A percentile compares a stretch with the other conserved stretches of the same genome.
These are phyloP conservation scores for pig (Sus scrofa) DNA, from an alignment of 2,113 vertebrate genomes.

Conservation along the genomic window T2T-Sscrofa CM000823.6:47498501-47499000, in stretches of 20 bases:
- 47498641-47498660: too few species aligned
- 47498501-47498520: not conserved
- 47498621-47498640: rapidly evolving
- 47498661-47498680: not conserved
- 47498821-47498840: constrained; percentile 36
- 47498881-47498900: not conserved
- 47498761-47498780: not conserved
- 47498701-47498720: not conserved
- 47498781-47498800: not conserved
- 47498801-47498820: not conserved
- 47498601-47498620: not conserved
- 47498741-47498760: not conserved
- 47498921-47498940: not conserved
- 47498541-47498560: not conserved
- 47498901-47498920: not conserved
- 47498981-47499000: not conserved
- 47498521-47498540: not conserved
- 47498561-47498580: not conserved
- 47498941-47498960: not conserved
- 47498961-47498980: not conserved
- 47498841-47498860: constrained; percentile 48
- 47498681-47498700: not conserved
- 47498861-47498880: constrained; percentile 5
- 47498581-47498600: not conserved
- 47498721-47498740: not conserved